Conservation (phyloP, 2,797 vertebrate genomes). For the Falco rusticolus region DNA sequence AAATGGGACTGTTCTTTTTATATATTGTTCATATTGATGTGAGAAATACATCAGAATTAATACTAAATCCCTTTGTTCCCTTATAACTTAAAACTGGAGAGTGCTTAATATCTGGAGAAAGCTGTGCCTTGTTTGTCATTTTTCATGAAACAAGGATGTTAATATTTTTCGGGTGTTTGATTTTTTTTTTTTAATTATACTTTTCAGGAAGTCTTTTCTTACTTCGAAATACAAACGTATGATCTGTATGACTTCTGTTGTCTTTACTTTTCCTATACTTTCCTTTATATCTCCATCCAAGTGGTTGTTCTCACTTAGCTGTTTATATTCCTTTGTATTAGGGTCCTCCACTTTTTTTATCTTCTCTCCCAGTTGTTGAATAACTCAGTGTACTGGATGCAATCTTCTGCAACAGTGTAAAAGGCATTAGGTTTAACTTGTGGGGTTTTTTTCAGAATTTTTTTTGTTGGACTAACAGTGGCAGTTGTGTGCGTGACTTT, state of each 20-base stretch:
- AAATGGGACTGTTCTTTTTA: not conserved
- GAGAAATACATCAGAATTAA: not conserved
- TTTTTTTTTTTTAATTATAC: not conserved
- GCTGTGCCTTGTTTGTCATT: not conserved
- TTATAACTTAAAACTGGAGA: not conserved
- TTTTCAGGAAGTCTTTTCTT: not conserved
- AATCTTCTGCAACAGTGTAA: not conserved
- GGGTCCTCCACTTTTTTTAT: not conserved
- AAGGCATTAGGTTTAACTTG: not conserved
- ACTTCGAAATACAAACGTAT: not conserved
- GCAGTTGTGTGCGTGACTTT: not conserved
- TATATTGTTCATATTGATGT: not conserved
- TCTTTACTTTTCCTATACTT: not conserved
- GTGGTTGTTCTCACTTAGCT: not conserved
- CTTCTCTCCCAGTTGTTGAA: not conserved
- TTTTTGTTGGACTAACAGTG: not conserved
- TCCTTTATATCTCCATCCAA: not conserved
- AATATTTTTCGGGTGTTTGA: not conserved
- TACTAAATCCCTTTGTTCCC: not conserved
- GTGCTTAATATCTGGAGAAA: not conserved
- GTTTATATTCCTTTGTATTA: not conserved
- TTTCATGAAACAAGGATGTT: not conserved
- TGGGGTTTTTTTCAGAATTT: not conserved
- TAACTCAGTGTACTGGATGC: not conserved
- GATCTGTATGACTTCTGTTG: not conserved